Evolutionary conservation across 1,140 invertebrate species (phyloP), one percentile per base, ranked within the genome.

Genomic region (Steinernema feltiae): DNA sequence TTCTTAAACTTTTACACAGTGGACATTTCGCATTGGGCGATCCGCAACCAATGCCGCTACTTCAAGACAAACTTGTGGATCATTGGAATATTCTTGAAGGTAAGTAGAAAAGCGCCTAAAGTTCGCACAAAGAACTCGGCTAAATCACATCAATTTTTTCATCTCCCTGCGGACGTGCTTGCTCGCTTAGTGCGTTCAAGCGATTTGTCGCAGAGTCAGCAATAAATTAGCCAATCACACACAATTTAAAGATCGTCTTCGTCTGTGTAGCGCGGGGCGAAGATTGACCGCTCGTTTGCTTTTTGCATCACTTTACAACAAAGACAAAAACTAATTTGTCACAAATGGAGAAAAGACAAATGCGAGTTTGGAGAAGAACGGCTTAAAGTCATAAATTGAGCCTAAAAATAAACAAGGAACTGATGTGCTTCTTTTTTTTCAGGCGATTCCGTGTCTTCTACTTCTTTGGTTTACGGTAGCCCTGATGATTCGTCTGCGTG

Each of bases 361-460:
- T n/a, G n/a, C n/a, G n/a, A n/a, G n/a, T n/a, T n/a, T n/a, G n/a
- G n/a, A n/a, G n/a, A n/a, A n/a, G n/a, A n/a, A n/a, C n/a, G n/a
- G n/a, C n/a, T n/a, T n/a, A n/a, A n/a, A n/a, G n/a, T n/a, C n/a
- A n/a, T n/a, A n/a, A n/a, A n/a, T n/a, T n/a, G n/a, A n/a, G n/a
- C n/a, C n/a, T n/a, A n/a, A n/a, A n/a, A n/a, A n/a, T n/a, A n/a
- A n/a, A n/a, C n/a, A n/a, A n/a, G n/a, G n/a, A n/a, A n/a, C n/a
- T n/a, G n/a, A n/a, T n/a, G n/a, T n/a, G n/a, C n/a, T n/a, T 29
- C 29, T 76, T 46, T 69, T 27, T 3, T 78, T 74, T 74, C 24
- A 82, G 80, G 82, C 75, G 18, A 79, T 84, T 72, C 82, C 82
- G 1, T 82, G 82, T 30, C 83, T 85, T 27, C 48, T 85, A 17